These are phyloP conservation scores for Dicyrtomina minuta DNA, from an alignment of 2,888 invertebrate genomes.

Conservation along the genomic window DNA sequence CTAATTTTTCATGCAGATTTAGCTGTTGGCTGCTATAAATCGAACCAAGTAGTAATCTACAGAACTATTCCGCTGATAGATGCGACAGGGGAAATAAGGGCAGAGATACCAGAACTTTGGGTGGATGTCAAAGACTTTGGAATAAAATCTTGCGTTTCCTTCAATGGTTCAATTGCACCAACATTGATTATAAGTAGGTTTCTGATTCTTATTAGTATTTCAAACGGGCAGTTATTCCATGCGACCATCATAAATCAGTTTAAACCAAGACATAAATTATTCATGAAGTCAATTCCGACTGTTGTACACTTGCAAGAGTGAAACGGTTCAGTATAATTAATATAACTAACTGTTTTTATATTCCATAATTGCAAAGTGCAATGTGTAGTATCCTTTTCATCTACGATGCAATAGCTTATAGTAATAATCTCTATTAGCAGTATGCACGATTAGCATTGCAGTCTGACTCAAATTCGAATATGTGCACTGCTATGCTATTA, in stretches of 20 bases:
- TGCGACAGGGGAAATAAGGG: background rate
- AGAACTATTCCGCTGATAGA: conserved; percentile 17
- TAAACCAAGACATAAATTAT: background rate
- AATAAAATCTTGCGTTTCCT: conserved; percentile 4
- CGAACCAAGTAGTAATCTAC: conserved; percentile 56
- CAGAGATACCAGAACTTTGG: conserved; percentile 2
- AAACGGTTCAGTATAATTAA: too few species aligned
- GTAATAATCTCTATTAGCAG: too few species aligned
- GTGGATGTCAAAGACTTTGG: conserved; percentile 1
- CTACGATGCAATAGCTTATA: too few species aligned
- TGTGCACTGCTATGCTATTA: too few species aligned
- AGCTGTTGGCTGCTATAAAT: conserved; percentile 64
- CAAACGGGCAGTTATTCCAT: background rate
- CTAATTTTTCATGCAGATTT: too few species aligned
- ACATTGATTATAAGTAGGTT: conserved; percentile 1
- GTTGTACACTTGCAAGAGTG: too few species aligned
- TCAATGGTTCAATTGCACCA: background rate
- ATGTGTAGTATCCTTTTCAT: too few species aligned
- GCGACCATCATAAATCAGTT: background rate
- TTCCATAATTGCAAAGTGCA: too few species aligned
- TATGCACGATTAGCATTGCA: too few species aligned
- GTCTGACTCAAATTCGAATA: too few species aligned
- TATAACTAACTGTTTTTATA: too few species aligned
- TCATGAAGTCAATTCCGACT: too few species aligned
- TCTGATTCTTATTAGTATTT: background rate